Evolutionary conservation across 2,888 invertebrate species (phyloP), one percentile per base, ranked within the genome.

Genomic region (Trichacis sp.): DNA sequence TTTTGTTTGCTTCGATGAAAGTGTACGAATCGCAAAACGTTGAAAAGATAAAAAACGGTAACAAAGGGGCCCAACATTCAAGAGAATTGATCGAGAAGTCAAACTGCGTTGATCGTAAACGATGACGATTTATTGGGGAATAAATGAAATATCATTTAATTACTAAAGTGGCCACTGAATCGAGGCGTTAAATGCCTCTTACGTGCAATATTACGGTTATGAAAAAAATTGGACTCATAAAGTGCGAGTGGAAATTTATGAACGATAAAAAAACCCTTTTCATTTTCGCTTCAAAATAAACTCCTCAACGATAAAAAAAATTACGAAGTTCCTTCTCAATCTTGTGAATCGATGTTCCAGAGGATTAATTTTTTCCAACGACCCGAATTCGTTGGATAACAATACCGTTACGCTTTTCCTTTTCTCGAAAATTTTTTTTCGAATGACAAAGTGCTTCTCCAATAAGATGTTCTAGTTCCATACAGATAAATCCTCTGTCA

Each of bases 61-160:
- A n/a, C 40, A 12, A 15, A 12, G 15, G 15, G 40, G 14, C 40
- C 14, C 1, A 14, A 15, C 24, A 5, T 40, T 12, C 5, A 40
- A 15, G 15, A 15, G 15, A 40, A 40, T 15, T 14, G 15, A 40
- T 40, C 40, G 9, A 40, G 40, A 15, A 40, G 40, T 40, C 40
- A 15, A 15, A 15, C 40, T 40, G 40, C 40, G 40, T 5, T 33
- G 33, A 11, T 33, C 33, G 33, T 33, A 15, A 40, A 15, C 8
- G 40, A 40, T 40, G 40, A 15, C 40, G 40, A 40, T 40, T 40
- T 40, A 40, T 40, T 40, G 40, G 40, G 15, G 40, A 3, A 9
- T 3, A 6, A 40, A 40, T 40, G 40, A 40, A 40, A 40, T 40
- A 33, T 33, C 11, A 33, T 33, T n/a, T 6, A 11, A n/a, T 33